These are phyloP conservation scores for Nebria brevicollis DNA, from an alignment of 2,888 invertebrate species.

Conservation along the genomic window DNA sequence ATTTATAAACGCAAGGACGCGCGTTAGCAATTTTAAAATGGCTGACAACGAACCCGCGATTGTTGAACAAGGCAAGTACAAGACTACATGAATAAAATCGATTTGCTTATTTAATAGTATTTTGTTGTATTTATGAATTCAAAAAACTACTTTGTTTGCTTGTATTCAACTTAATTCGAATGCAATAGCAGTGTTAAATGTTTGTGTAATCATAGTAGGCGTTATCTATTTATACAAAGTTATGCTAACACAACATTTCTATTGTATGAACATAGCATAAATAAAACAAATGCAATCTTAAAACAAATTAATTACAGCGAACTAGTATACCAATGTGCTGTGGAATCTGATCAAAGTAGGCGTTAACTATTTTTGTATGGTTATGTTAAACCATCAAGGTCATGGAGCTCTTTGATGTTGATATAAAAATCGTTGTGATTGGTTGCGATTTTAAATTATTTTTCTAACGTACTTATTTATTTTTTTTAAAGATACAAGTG, in stretches of 20 bases:
- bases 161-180: not conserved
- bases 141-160: not conserved
- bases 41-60: slow-evolving; percentile 73
- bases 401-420: not conserved
- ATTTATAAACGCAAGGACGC: slow-evolving; percentile 20
- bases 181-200: not conserved
- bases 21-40: slow-evolving; percentile 63
- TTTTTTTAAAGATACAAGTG: slow-evolving; percentile 28
- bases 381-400: not conserved
- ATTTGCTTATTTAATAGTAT: not conserved
- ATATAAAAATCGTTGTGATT: not conserved
- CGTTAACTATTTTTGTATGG: not conserved
- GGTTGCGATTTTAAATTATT: not conserved
- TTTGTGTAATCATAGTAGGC: not conserved
- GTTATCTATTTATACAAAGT: not conserved
- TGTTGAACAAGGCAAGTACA: slow-evolving; percentile 69
- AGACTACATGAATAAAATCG: slow-evolving; percentile 15
- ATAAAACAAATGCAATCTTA: not conserved
- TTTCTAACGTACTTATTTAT: slow-evolving; percentile 2
- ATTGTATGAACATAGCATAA: not conserved
- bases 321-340: not conserved
- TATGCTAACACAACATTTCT: not conserved
- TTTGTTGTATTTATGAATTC: not conserved
- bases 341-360: not conserved
- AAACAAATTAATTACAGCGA: not conserved